Conservation (phyloP, 2,113 vertebrate genomes). For the Bubalus kerabau region DNA sequence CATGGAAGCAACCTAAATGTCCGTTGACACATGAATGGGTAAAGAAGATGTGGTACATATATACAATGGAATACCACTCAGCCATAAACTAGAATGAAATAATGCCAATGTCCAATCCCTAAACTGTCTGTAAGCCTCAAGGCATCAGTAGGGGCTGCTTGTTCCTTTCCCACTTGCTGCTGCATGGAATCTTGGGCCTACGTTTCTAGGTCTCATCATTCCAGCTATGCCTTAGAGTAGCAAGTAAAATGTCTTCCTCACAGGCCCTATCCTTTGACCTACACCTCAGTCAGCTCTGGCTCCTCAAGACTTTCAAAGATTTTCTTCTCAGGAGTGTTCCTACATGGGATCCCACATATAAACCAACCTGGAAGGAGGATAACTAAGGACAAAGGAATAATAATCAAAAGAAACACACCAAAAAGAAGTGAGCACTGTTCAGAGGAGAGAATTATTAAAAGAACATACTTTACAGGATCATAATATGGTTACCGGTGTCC, state of each 20-base stretch:
- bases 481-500: not conserved
- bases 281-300: not conserved
- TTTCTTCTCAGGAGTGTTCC: not conserved
- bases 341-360: not conserved
- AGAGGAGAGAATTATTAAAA: not conserved
- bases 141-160: not conserved
- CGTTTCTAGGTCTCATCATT: not conserved
- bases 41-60: not conserved
- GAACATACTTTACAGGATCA: not conserved
- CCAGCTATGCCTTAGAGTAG: not conserved
- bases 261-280: not conserved
- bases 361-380: not conserved
- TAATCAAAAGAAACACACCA: not conserved
- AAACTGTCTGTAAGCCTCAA: not conserved
- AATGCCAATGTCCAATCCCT: not conserved
- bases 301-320: not conserved
- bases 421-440: not conserved
- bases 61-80: not conserved
- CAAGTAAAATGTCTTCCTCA: not conserved
- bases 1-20: not conserved
- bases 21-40: not conserved
- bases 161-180: not conserved
- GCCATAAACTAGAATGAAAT: not conserved
- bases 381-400: conserved; percentile 1
- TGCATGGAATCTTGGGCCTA: not conserved